These are phyloP conservation scores for Neolamprologus hecqui DNA, from an alignment of 2,113 vertebrate species.

Conservation along the genomic window DNA sequence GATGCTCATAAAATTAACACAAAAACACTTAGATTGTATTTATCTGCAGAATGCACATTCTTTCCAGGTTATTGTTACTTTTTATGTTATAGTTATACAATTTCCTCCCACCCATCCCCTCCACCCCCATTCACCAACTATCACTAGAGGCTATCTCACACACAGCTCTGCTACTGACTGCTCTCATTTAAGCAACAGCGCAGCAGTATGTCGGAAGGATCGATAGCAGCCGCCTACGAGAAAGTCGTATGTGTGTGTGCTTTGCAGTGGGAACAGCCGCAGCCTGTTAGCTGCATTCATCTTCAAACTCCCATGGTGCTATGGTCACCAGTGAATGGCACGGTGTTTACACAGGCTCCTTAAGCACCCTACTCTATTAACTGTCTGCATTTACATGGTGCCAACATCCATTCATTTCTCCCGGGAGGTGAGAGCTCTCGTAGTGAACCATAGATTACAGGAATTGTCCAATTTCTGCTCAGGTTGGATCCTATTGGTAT, in stretches of 20 bases:
- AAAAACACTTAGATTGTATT: not conserved
- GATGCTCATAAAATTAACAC: not conserved
- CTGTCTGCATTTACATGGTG: constrained; percentile 28
- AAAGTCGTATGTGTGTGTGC: not conserved
- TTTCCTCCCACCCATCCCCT: not conserved
- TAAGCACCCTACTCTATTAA: constrained; percentile 24
- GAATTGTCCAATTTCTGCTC: constrained; percentile 30
- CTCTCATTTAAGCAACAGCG: constrained; percentile 36
- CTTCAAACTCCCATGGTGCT: constrained; percentile 18
- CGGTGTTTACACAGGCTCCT: constrained; percentile 24
- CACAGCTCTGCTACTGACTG: constrained; percentile 38
- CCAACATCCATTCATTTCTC: not conserved
- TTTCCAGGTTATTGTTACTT: not conserved
- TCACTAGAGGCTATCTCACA: constrained; percentile 1
- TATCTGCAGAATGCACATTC: not conserved
- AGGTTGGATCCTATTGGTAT: constrained; percentile 3
- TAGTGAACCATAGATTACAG: constrained; percentile 35
- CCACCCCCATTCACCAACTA: not conserved
- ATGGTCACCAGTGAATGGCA: constrained; percentile 11
- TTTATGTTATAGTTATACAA: not conserved
- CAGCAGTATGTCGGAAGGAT: constrained; percentile 10
- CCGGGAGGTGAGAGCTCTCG: not conserved
- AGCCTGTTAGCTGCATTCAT: constrained; percentile 48
- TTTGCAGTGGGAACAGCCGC: not conserved
- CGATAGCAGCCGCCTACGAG: constrained; percentile 17